Base-by-base conservation (phyloP, 2,888 invertebrate genomes). In the Protodeltote pygarga region DNA sequence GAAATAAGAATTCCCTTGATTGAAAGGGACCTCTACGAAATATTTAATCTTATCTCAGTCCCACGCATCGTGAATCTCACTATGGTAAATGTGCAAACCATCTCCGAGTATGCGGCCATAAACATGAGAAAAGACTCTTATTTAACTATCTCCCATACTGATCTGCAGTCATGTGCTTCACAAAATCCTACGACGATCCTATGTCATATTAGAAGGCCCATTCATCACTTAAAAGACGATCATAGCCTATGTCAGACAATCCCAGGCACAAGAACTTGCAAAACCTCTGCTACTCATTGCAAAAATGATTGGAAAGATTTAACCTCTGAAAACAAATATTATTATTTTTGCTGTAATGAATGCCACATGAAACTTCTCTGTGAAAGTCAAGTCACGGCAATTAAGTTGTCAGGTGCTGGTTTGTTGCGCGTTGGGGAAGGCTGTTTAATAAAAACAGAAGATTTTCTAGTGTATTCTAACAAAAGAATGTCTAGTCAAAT, bases 361-460 rank as follows among this genome's bases (percentile, higher is more conserved):
- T 34, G 20, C 8, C 8, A 23, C 10, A 5, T 24, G 5, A 34
- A 23, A 16, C 23, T 34, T 9, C n/a, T 37, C 1, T 37, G 20
- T 20, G 27, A 27, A 6, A 16, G 6, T 15, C 29, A 31, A 31
- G 9, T 31, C 3, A 9, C 17, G 4, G 9, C 23, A n/a, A 5
- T 23, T 10, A 23, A 5, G 15, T 20, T 27, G 9, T 8, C 13
- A 5, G 11, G 19, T 8, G 15, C 23, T 15, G 34, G 34, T 23
- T 23, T 34, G 34, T 23, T 34, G 23, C 23, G 15, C 8, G 34
- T 34, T 13, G 34, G 23, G 34, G 34, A 34, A 34, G 19, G 34
- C 34, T 34, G 34, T 34, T 15, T 34, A 16, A 9, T 34, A 23
- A 34, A 34, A 15, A 34, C 34, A 23, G 23, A 34, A 34, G 6